phyloP scores from a whole-genome alignment of 2,113 vertebrate species.

The Hyperoodon ampullatus region DNA sequence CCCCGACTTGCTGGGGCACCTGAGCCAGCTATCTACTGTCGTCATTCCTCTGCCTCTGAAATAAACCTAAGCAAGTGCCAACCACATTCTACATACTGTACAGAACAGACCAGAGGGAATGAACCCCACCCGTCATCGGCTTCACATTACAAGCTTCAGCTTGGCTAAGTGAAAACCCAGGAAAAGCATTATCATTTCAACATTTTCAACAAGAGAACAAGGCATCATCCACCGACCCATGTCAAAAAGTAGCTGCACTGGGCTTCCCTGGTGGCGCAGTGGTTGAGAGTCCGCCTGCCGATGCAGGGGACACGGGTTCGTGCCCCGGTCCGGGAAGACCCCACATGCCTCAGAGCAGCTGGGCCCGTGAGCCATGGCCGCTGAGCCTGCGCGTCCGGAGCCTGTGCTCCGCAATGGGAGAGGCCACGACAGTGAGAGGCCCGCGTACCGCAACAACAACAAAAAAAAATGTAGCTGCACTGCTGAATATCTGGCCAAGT shows the following conservation, averaged over 20 bases:
- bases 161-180: constrained; percentile 52
- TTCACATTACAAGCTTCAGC: not conserved
- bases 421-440: no score
- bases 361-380: no score
- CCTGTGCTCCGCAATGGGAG: no score
- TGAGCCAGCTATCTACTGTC: constrained; percentile 20
- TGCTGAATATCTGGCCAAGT: constrained; percentile 17
- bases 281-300: no score
- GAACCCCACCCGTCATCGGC: not conserved
- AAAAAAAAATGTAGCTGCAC: not conserved
- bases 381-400: no score
- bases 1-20: not conserved
- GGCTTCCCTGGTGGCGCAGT: no score
- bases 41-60: constrained; percentile 48
- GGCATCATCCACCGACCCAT: not conserved
- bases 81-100: not conserved
- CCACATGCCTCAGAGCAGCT: no score
- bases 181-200: constrained; percentile 11
- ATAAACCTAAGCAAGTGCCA: constrained; percentile 42
- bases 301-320: no score
- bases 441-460: no score
- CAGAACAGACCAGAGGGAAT: constrained; percentile 10
- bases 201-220: constrained; percentile 50
- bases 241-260: not conserved
- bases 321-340: no score